Percentiles rank a stretch among this genome's conserved stretches.
Conservation (phyloP, 2,113 vertebrate species). For the Vombatus ursinus region DNA sequence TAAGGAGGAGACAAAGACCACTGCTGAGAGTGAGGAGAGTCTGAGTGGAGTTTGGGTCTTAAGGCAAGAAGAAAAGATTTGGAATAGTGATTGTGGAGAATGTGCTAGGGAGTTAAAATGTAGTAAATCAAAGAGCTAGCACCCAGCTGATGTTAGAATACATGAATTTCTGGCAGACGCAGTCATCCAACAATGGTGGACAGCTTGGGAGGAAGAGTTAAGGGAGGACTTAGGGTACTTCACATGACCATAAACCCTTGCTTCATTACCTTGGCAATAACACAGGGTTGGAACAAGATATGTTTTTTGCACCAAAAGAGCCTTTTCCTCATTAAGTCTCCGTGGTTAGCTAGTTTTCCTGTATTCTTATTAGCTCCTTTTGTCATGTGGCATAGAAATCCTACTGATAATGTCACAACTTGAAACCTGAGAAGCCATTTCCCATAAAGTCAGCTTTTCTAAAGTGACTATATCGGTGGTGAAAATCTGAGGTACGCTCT, state of each 20-base stretch:
- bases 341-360: neutral
- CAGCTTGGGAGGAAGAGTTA: neutral
- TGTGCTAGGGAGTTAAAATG: neutral
- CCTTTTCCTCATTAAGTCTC: neutral
- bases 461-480: neutral
- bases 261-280: neutral
- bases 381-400: neutral
- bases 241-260: neutral
- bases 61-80: neutral
- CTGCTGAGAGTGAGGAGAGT: neutral
- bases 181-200: neutral
- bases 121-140: neutral
- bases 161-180: neutral
- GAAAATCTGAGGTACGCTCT: neutral
- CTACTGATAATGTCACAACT: neutral
- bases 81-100: neutral
- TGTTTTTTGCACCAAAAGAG: neutral
- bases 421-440: neutral
- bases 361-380: neutral
- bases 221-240: neutral
- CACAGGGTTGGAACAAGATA: neutral
- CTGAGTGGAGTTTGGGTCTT: neutral
- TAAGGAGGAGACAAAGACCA: neutral
- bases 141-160: neutral
- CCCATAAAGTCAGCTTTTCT: neutral